Evolutionary conservation across 37 sponge, comb jelly and placozoan species (phyloP), one percentile per base, ranked within the genome.

Genomic region (Cladorhizidae sp.): DNA sequence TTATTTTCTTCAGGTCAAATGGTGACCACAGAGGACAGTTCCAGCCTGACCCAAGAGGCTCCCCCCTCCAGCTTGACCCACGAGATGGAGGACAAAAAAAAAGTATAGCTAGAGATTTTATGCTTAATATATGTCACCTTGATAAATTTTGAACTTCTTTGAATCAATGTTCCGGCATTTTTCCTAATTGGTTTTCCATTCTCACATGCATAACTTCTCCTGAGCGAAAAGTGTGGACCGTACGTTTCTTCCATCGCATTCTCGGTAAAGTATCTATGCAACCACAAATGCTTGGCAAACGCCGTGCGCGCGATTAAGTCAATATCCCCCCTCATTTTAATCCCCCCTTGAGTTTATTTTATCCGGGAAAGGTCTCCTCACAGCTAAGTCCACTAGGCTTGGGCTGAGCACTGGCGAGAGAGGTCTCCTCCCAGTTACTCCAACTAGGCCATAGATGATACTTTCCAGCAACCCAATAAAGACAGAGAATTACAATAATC

Each of bases 11-110:
- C 43, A 76, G 77, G 77, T 59, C 58, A 41, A 56, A 33, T 76
- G 29, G 77, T 76, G n/a, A 76, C 77, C 6, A 43, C 42, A 40
- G 71, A 71, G 37, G 1, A 40, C 1, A n/a, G 15, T 25, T 39
- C 71, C 42, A 74, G 55, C 25, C 74, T 28, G 29, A 37, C 56
- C 14, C 74, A 41, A 74, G 49, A 23, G 21, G 45, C 37, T 36
- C 32, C 67, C 12, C 18, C 42, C 62, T 29, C 25, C 62, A 61
- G 62, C 12, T n/a, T n/a, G n/a, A n/a, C n/a, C n/a, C n/a, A n/a
- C 25, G 14, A n/a, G 12, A 74, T 11, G 21, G 56, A 54, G 25
- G 50, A 74, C 26, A 74, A 74, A 74, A 74, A 74, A 52, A 74
- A 51, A 33, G 42, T 35, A 7, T 74, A 45, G 26, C 50, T 49